phyloP scores from a whole-genome alignment of 2,797 vertebrate genomes.

The Podargus strigoides region DNA sequence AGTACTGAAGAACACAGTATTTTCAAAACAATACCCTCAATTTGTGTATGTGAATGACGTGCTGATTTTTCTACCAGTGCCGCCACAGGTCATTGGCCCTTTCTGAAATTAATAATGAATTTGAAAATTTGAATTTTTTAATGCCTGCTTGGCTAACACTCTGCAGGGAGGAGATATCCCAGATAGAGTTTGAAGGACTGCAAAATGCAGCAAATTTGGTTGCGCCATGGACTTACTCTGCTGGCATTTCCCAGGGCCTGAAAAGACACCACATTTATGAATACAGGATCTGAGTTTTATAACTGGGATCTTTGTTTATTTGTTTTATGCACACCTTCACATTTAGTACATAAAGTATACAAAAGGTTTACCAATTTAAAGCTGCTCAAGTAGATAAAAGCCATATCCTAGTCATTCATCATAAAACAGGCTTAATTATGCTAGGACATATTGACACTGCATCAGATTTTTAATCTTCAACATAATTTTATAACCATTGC shows the following conservation, averaged over 20 bases:
- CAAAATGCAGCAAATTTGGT: neutral
- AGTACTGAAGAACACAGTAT: neutral
- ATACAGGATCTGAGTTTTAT: neutral
- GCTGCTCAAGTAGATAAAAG: constrained; percentile 9
- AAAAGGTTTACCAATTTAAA: neutral
- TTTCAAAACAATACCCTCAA: neutral
- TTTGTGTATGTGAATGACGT: neutral
- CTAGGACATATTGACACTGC: constrained; percentile 30
- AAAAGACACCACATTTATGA: neutral
- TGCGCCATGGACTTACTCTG: neutral
- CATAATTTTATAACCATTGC: constrained; percentile 42
- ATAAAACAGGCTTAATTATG: constrained; percentile 44
- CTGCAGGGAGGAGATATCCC: neutral
- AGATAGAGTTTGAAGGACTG: neutral
- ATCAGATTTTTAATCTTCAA: constrained; percentile 47
- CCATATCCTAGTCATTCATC: constrained; percentile 12
- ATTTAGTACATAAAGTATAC: neutral
- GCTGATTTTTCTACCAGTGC: neutral
- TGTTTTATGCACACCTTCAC: neutral
- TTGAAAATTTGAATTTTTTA: neutral
- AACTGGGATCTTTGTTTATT: neutral
- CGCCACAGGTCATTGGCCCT: neutral
- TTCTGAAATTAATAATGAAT: neutral
- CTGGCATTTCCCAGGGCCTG: neutral
- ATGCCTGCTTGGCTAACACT: neutral